Evolutionary conservation across 2,888 invertebrate species (phyloP).

Genomic region (Dicyrtomina minuta): DNA sequence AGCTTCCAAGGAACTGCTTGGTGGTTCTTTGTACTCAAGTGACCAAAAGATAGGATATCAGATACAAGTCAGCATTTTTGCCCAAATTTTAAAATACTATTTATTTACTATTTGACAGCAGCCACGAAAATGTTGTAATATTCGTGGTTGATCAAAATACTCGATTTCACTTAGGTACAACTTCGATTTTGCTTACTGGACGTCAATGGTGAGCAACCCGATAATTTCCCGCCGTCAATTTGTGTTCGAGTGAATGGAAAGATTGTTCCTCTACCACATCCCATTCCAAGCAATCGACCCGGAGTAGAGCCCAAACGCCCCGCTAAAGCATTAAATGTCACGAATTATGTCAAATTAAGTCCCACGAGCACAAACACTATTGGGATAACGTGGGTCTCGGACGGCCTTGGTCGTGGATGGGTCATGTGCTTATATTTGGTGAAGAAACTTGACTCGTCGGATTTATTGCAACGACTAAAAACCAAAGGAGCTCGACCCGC

Average conservation of each 20-base stretch:
- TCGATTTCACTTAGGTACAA: slow-evolving; percentile 78
- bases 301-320: slow-evolving; percentile 96
- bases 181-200: slow-evolving; percentile 89
- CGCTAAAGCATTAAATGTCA: slow-evolving; percentile 93
- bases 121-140: no score
- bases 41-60: slow-evolving; percentile 45
- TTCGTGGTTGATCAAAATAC: no score
- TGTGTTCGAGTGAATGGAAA: slow-evolving; percentile 91
- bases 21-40: slow-evolving; percentile 18
- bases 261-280: slow-evolving; percentile 85
- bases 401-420: slow-evolving; percentile 75
- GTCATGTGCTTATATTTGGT: slow-evolving; percentile 85
- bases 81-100: no score
- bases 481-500: slow-evolving; percentile 82
- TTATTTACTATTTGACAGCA: no score
- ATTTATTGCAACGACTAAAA: slow-evolving; percentile 78
- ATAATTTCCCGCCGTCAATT: slow-evolving; percentile 89
- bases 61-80: slow-evolving; percentile 41
- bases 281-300: slow-evolving; percentile 95
- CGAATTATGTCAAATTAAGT: slow-evolving; percentile 79
- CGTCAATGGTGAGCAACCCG: slow-evolving; percentile 83
- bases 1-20: slow-evolving; percentile 66
- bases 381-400: slow-evolving; percentile 86
- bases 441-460: slow-evolving; percentile 78
- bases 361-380: slow-evolving; percentile 84